Percentiles rank a stretch among this genome's conserved stretches.
phyloP scores from a whole-genome alignment of 35 echinoderm and acorn worm species.

The Chiridota heheva region DNA sequence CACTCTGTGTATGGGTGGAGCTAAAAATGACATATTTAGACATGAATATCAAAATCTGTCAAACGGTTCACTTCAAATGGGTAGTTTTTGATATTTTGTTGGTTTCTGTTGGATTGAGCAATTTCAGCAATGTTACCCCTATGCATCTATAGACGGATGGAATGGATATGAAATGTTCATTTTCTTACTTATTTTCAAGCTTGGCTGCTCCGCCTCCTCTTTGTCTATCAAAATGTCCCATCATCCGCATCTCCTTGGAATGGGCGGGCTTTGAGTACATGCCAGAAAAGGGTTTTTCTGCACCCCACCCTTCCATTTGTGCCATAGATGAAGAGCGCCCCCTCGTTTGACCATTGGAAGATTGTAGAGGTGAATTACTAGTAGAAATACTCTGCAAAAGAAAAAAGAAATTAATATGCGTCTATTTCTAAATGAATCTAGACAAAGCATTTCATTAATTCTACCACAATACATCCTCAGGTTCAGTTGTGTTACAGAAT shows the following conservation, averaged over 20 bases:
- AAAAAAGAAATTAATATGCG: too few species aligned
- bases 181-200: slow-evolving; percentile 69
- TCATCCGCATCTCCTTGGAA: slow-evolving; percentile 62
- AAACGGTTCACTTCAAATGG: too few species aligned
- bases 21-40: too few species aligned
- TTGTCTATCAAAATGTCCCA: slow-evolving; percentile 56
- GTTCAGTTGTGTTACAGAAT: too few species aligned
- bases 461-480: too few species aligned
- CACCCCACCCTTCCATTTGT: slow-evolving; percentile 70
- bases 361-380: slow-evolving; percentile 42
- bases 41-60: too few species aligned
- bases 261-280: slow-evolving; percentile 28
- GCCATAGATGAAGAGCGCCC: slow-evolving; percentile 74
- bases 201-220: slow-evolving; percentile 15
- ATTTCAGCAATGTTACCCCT: neutral
- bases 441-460: too few species aligned
- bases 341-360: slow-evolving; percentile 53
- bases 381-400: too few species aligned
- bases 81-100: slow-evolving; percentile 1
- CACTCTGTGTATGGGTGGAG: too few species aligned
- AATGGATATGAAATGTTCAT: neutral
- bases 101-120: neutral
- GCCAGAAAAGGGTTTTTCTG: slow-evolving; percentile 70
- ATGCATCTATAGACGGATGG: neutral
- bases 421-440: too few species aligned